Conservation (phyloP, 1,140 invertebrate species). For the Nymphalis io region DNA sequence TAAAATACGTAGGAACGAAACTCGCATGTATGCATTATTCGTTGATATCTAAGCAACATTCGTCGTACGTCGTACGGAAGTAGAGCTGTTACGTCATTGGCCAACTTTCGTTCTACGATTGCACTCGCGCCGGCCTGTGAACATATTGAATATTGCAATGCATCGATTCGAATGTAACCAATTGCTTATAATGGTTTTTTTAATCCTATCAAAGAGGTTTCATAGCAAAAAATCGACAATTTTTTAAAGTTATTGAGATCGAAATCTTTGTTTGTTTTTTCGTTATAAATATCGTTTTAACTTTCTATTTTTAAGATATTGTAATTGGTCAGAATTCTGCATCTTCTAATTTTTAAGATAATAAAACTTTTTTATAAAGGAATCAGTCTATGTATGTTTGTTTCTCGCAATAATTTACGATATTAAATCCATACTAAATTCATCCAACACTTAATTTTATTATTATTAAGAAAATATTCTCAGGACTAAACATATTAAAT, state of each 20-base stretch:
- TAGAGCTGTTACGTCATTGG: conserved; percentile 25
- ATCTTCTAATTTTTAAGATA: too few relatives aligned
- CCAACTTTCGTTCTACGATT: conserved; percentile 25
- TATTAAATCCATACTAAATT: too few relatives aligned
- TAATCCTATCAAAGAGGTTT: background rate
- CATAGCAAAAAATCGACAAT: background rate
- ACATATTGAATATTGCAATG: conserved; percentile 14
- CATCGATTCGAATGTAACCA: conserved; percentile 7
- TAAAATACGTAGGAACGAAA: background rate
- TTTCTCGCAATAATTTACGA: too few relatives aligned
- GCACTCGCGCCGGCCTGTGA: conserved; percentile 10
- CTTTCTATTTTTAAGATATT: too few relatives aligned
- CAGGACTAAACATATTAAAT: too few relatives aligned
- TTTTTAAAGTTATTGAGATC: background rate
- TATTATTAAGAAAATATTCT: too few relatives aligned
- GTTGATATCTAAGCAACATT: background rate
- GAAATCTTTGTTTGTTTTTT: too few relatives aligned
- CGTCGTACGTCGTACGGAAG: conserved; percentile 23
- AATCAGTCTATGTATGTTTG: too few relatives aligned
- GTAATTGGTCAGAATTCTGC: too few relatives aligned
- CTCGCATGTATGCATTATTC: background rate
- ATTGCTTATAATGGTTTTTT: background rate
- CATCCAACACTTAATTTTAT: too few relatives aligned
- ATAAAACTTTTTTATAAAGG: too few relatives aligned
- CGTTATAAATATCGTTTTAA: too few relatives aligned